Evolutionary conservation across 2,888 invertebrate genomes (phyloP).

Genomic region (Amblyteles armatorius): DNA sequence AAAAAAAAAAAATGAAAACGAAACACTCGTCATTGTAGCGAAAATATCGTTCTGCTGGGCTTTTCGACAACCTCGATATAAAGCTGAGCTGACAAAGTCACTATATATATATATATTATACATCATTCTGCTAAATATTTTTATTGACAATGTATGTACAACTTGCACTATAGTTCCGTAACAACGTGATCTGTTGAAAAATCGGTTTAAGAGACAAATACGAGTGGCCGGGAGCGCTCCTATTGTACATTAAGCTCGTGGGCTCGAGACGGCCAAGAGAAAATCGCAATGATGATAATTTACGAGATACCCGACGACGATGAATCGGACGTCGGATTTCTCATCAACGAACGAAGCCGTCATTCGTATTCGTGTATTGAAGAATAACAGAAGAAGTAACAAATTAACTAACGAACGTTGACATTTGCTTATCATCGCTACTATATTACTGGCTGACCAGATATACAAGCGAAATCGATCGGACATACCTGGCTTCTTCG

Average conservation of each 20-base stretch:
- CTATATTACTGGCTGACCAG: conserved; percentile 7
- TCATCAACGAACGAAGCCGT: conserved; percentile 25
- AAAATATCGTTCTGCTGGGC: conserved; percentile 4
- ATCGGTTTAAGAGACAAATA: conserved; percentile 33
- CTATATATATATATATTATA: conserved; percentile 29
- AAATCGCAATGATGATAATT: neutral
- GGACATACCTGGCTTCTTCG: conserved; percentile 19
- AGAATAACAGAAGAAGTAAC: neutral
- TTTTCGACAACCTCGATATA: conserved; percentile 34
- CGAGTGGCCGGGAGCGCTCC: conserved; percentile 38
- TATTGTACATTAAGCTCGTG: conserved; percentile 56
- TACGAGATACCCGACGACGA: neutral
- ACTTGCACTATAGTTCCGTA: conserved; percentile 65
- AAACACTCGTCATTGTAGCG: conserved; percentile 8
- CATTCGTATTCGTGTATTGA: conserved; percentile 33
- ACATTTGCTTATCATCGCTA: conserved; percentile 43
- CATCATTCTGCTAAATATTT: conserved; percentile 65
- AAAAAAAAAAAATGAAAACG: neutral
- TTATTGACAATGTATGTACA: conserved; percentile 67
- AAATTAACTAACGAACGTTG: conserved; percentile 2
- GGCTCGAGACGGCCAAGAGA: conserved; percentile 7
- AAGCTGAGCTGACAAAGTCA: conserved; percentile 36
- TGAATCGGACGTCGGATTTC: conserved; percentile 1
- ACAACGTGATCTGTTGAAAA: conserved; percentile 28
- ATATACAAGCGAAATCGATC: conserved; percentile 34